phyloP scores from a whole-genome alignment of 2,797 vertebrate species.

The Novumbra hubbsi region DNA sequence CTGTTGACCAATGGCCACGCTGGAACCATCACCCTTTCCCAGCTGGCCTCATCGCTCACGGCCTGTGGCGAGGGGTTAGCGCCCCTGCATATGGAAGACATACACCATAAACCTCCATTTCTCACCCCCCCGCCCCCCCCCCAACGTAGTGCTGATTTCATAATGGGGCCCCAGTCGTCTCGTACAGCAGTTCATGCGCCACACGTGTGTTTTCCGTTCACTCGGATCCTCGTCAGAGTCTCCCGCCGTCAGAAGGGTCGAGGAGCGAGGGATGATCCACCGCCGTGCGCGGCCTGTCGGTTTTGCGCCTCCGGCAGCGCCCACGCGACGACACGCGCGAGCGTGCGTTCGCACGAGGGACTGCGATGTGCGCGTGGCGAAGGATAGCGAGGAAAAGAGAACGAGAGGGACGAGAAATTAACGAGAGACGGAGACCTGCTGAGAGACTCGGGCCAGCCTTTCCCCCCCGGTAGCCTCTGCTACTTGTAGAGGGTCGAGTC shows the following conservation, averaged over 20 bases:
- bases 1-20: constrained; percentile 35
- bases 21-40: constrained; percentile 26
- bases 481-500: constrained; percentile 14
- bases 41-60: constrained; percentile 28
- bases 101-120: constrained; percentile 69
- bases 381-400: background rate
- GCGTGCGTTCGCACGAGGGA: background rate
- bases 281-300: background rate
- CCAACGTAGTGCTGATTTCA: constrained; percentile 51
- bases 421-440: background rate
- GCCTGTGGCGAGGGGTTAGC: constrained; percentile 2
- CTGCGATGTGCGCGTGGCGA: background rate
- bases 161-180: constrained; percentile 57
- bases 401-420: background rate
- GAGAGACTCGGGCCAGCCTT: background rate
- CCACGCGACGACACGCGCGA: background rate
- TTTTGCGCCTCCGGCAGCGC: background rate
- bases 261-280: background rate
- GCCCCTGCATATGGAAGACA: constrained; percentile 59
- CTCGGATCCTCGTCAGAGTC: constrained; percentile 42
- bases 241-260: constrained; percentile 9
- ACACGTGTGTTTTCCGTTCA: constrained; percentile 36
- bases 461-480: background rate
- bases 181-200: constrained; percentile 37
- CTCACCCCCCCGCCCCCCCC: constrained; percentile 53